Conservation (phyloP, 37 sponge, comb jelly and placozoan species). For the Cliona cf. orientalis region DNA sequence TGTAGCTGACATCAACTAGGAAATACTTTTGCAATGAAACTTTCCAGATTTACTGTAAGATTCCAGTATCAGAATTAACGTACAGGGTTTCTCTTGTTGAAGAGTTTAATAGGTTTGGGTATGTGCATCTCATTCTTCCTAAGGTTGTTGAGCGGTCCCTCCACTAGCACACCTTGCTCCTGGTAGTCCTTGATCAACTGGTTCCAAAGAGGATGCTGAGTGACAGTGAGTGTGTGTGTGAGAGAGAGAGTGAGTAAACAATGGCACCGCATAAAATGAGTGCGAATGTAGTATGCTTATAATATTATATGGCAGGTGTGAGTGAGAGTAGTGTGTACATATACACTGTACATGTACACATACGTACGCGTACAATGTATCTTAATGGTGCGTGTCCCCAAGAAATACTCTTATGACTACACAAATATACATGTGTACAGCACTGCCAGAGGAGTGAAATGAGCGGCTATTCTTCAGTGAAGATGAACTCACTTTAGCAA, state of each 20-base stretch:
- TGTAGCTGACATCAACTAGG: too few species aligned
- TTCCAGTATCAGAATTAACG: not conserved
- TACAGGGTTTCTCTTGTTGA: slow-evolving; percentile 85
- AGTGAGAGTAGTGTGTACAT: not conserved
- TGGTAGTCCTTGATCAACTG: slow-evolving; percentile 86
- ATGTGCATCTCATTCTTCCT: slow-evolving; percentile 89
- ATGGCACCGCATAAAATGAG: not conserved
- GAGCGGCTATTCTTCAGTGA: too few species aligned
- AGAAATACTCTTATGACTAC: not conserved
- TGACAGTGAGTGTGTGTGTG: slow-evolving; percentile 1
- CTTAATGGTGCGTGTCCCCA: not conserved
- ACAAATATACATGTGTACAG: too few species aligned
- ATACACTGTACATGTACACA: too few species aligned
- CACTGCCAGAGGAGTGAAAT: not conserved
- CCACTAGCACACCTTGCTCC: slow-evolving; percentile 79
- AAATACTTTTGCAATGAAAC: too few species aligned
- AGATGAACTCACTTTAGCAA: slow-evolving; percentile 86
- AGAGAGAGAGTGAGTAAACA: slow-evolving; percentile 8
- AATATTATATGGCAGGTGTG: not conserved
- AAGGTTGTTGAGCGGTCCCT: slow-evolving; percentile 90
- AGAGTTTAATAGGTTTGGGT: slow-evolving; percentile 86
- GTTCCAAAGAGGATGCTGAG: slow-evolving; percentile 87
- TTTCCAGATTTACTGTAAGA: too few species aligned
- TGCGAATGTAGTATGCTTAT: slow-evolving; percentile 10
- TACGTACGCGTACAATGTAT: not conserved